phyloP scores from a whole-genome alignment of 2,113 vertebrate genomes.

The Bufo bufo region DNA sequence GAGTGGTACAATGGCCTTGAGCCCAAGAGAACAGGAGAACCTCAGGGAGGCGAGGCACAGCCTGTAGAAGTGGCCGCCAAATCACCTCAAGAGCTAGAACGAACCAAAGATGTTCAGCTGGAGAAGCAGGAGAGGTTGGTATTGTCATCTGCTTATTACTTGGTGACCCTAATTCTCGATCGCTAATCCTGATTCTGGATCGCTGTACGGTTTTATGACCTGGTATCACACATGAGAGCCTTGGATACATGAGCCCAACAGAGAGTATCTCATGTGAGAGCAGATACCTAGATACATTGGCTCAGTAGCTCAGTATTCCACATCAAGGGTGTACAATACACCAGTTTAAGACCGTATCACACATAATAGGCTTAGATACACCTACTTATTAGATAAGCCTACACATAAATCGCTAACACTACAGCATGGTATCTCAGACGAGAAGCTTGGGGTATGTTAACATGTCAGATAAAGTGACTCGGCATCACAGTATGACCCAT shows the following conservation, averaged over 20 bases:
- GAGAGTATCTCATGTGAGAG: background rate
- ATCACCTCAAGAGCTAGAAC: conserved; percentile 64
- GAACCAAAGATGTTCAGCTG: conserved; percentile 62
- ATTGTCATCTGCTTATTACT: background rate
- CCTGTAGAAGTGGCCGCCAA: conserved; percentile 51
- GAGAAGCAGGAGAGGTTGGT: conserved; percentile 68
- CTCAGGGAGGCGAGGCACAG: conserved; percentile 58
- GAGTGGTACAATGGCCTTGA: conserved; percentile 65
- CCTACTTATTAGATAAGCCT: too few species aligned
- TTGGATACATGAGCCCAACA: background rate
- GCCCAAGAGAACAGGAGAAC: conserved; percentile 59
- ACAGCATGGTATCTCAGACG: too few species aligned
- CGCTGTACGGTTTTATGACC: background rate
- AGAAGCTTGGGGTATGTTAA: too few species aligned
- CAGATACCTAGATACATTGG: background rate
- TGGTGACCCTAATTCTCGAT: background rate
- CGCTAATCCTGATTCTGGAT: background rate
- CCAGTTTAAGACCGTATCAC: too few species aligned
- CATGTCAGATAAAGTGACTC: too few species aligned
- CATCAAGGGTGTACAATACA: too few species aligned
- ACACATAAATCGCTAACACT: too few species aligned
- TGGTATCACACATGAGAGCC: background rate
- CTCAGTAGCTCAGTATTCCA: background rate
- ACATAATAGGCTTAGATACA: background rate
- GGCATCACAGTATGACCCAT: too few species aligned